These are phyloP conservation scores for Poecilia latipinna DNA, from an alignment of 2,113 vertebrate genomes.

Conservation along the genomic window DNA sequence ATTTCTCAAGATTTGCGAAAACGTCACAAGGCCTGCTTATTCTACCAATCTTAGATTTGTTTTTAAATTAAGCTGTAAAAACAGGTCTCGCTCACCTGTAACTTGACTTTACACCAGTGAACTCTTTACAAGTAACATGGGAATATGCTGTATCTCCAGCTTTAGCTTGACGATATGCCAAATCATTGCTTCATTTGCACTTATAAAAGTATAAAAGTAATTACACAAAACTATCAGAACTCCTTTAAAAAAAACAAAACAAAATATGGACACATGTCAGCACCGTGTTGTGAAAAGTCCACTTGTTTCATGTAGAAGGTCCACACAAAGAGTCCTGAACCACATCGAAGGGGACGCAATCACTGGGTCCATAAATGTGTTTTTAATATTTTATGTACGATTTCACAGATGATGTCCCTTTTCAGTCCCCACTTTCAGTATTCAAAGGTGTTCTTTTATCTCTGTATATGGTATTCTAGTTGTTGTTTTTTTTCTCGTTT, in stretches of 20 bases:
- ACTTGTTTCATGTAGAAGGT: not conserved
- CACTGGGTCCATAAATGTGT: slow-evolving; percentile 48
- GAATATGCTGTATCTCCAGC: not conserved
- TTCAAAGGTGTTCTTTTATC: slow-evolving; percentile 41
- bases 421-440: slow-evolving; percentile 53
- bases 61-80: slow-evolving; percentile 1
- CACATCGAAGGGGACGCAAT: slow-evolving; percentile 28
- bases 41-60: not conserved
- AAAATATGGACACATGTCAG: slow-evolving; percentile 21
- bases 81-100: not conserved
- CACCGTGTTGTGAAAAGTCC: slow-evolving; percentile 32
- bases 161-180: not conserved
- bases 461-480: slow-evolving; percentile 54
- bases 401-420: slow-evolving; percentile 53
- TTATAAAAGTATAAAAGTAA: not conserved
- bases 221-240: not conserved
- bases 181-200: not conserved
- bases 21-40: not conserved
- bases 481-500: slow-evolving; percentile 49
- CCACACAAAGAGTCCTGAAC: slow-evolving; percentile 37
- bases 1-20: not conserved
- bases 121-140: not conserved
- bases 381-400: slow-evolving; percentile 33
- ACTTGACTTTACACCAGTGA: slow-evolving; percentile 1
- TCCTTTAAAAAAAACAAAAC: slow-evolving; percentile 31